phyloP scores from a whole-genome alignment of 2,113 vertebrate genomes.

The Mola mola region DNA sequence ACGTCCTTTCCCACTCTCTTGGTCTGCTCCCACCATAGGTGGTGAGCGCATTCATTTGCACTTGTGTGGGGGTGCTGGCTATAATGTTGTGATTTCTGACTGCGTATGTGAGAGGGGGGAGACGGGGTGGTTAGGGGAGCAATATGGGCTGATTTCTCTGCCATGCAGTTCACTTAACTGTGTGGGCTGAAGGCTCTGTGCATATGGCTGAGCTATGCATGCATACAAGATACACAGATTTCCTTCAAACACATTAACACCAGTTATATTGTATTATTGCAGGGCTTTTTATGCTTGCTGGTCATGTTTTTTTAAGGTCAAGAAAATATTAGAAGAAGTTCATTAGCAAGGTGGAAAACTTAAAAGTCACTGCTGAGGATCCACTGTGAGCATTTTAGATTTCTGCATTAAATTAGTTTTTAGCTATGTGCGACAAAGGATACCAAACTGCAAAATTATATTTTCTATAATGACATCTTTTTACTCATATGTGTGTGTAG shows the following conservation, averaged over 20 bases:
- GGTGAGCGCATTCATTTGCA: constrained; percentile 76
- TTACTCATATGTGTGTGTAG: too few species aligned
- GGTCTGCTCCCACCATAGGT: constrained; percentile 67
- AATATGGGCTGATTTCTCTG: constrained; percentile 40
- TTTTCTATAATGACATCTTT: too few species aligned
- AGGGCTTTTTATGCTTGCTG: too few species aligned
- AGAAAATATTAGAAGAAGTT: not conserved
- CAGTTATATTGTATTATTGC: too few species aligned
- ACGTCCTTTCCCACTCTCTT: constrained; percentile 49
- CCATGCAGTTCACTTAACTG: constrained; percentile 14
- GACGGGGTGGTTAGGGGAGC: constrained; percentile 14
- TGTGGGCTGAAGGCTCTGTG: constrained; percentile 32
- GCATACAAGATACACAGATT: not conserved
- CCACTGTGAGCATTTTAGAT: too few species aligned
- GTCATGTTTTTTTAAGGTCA: too few species aligned
- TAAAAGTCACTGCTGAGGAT: not conserved
- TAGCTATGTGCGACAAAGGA: too few species aligned
- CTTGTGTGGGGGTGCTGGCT: constrained; percentile 73
- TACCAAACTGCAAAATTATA: too few species aligned
- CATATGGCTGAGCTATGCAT: constrained; percentile 41
- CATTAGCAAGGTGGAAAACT: not conserved
- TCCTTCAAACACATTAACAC: too few species aligned
- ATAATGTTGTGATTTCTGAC: constrained; percentile 68
- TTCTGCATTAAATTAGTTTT: too few species aligned
- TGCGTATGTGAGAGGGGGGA: constrained; percentile 41